Conservation (phyloP, 2,113 vertebrate species). For the Urocolius indicus region DNA sequence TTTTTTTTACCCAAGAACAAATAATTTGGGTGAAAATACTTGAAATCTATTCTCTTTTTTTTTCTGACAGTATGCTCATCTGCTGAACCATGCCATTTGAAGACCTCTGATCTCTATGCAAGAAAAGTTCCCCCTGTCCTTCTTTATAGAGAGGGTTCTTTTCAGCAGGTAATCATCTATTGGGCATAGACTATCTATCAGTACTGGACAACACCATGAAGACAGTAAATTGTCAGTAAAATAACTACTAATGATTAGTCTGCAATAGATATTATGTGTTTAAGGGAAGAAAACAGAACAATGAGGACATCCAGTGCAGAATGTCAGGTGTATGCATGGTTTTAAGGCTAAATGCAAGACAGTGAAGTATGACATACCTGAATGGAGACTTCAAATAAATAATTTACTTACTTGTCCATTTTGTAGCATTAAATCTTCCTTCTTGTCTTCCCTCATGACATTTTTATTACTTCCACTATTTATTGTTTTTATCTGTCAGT, state of each 20-base stretch:
- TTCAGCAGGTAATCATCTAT: background rate
- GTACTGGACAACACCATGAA: background rate
- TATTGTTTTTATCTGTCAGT: slow-evolving; percentile 23
- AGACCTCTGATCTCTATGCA: background rate
- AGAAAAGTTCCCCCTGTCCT: background rate
- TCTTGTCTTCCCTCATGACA: slow-evolving; percentile 28
- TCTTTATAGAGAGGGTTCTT: background rate
- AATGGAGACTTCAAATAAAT: slow-evolving; percentile 60
- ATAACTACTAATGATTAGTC: background rate
- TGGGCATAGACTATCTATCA: background rate
- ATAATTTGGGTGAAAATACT: background rate
- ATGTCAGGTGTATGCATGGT: background rate
- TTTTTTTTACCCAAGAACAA: background rate
- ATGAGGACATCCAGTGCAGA: background rate
- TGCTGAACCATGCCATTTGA: background rate
- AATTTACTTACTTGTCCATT: slow-evolving; percentile 53
- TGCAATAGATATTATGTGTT: background rate
- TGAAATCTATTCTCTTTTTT: background rate
- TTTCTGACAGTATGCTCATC: background rate
- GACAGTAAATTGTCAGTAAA: background rate
- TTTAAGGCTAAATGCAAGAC: slow-evolving; percentile 24
- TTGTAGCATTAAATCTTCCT: slow-evolving; percentile 45
- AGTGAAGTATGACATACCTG: slow-evolving; percentile 20
- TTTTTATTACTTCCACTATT: slow-evolving; percentile 34
- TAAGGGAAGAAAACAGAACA: background rate